Percentiles rank a stretch among this genome's conserved stretches.
Conservation (phyloP, 1,140 invertebrate genomes). For the Ceratina japonica region DNA sequence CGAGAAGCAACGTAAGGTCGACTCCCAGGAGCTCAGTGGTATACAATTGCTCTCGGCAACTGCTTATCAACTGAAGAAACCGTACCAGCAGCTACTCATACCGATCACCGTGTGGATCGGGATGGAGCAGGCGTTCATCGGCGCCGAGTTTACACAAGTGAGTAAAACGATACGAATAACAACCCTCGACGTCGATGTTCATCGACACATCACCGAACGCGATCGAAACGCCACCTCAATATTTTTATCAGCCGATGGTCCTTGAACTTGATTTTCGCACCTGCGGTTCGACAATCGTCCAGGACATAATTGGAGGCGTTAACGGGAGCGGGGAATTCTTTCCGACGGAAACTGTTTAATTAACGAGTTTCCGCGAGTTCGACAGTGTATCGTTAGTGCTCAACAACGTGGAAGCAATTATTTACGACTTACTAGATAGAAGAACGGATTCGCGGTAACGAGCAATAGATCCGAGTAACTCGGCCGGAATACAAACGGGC, state of each 20-base stretch:
- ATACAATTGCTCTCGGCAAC: slow-evolving; percentile 93
- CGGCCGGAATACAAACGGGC: too few species aligned
- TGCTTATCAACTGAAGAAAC: slow-evolving; percentile 92
- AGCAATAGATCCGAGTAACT: too few species aligned
- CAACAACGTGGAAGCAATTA: slow-evolving; percentile 21
- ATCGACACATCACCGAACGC: too few species aligned
- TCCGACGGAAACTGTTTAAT: not conserved
- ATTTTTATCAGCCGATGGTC: too few species aligned
- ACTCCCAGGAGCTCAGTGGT: slow-evolving; percentile 86
- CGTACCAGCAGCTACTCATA: slow-evolving; percentile 94
- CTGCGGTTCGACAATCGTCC: too few species aligned
- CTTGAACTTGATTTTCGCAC: too few species aligned
- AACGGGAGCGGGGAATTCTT: not conserved
- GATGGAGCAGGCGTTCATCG: slow-evolving; percentile 97
- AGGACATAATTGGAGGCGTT: not conserved
- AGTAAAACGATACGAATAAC: slow-evolving; percentile 18
- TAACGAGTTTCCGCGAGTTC: not conserved
- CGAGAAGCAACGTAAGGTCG: slow-evolving; percentile 86
- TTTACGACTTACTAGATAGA: slow-evolving; percentile 17
- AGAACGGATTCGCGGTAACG: slow-evolving; percentile 5
- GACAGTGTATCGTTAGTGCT: not conserved
- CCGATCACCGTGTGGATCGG: slow-evolving; percentile 98
- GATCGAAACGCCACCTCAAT: too few species aligned
- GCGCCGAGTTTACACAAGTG: slow-evolving; percentile 96
- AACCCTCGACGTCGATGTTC: too few species aligned